Percentiles rank a stretch among this genome's conserved stretches.
These are phyloP conservation scores for Epistrophe grossulariae DNA, from an alignment of 2,888 invertebrate species.

Conservation along the genomic window DNA sequence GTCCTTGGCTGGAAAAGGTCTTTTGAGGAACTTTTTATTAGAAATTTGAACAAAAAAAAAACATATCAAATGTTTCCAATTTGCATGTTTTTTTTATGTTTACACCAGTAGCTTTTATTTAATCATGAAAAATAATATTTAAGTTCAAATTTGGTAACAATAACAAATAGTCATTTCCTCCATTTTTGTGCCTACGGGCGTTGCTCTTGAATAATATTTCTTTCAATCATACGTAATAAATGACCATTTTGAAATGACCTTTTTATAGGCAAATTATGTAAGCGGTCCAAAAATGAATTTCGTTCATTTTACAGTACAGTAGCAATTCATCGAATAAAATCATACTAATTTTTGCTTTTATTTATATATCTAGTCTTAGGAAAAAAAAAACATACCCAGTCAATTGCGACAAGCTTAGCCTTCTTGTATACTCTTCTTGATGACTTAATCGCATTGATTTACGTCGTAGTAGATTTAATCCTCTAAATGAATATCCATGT, in stretches of 20 bases:
- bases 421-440: constrained; percentile 33
- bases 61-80: not conserved
- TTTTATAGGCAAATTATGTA: not conserved
- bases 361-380: too few species aligned
- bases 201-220: not conserved
- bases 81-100: not conserved
- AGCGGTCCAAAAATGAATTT: not conserved
- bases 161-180: not conserved
- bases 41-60: too few species aligned
- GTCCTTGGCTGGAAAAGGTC: not conserved
- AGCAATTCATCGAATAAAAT: not conserved
- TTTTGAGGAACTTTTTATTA: too few species aligned
- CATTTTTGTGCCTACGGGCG: not conserved
- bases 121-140: not conserved
- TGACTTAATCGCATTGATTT: constrained; percentile 35
- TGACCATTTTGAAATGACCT: not conserved
- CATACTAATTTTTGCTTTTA: not conserved
- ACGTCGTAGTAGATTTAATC: constrained; percentile 26
- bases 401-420: constrained; percentile 22
- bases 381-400: constrained; percentile 26
- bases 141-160: too few species aligned
- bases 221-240: not conserved
- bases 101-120: too few species aligned
- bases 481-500: constrained; percentile 21
- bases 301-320: too few species aligned